Evolutionary conservation across 2,113 vertebrate species (phyloP).

Genomic region (Lampris incognitus): DNA sequence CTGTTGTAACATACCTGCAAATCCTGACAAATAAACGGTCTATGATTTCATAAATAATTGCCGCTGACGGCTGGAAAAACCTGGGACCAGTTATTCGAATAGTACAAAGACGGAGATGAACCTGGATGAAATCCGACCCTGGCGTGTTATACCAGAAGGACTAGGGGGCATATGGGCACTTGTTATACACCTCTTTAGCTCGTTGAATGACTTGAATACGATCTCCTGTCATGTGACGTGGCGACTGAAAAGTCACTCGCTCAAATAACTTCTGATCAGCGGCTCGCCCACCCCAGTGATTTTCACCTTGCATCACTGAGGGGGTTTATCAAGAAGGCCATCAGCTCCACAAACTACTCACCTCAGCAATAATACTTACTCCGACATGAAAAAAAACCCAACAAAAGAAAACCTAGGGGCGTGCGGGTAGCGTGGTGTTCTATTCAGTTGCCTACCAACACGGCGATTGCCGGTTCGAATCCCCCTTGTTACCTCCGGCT

Average conservation of each 20-base stretch:
- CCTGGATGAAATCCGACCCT: conserved; percentile 51
- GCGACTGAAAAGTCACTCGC: conserved; percentile 27
- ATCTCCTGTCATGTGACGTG: conserved; percentile 53
- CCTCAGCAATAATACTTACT: no score
- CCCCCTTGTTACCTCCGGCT: no score
- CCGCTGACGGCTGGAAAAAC: conserved; percentile 29
- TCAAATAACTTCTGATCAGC: conserved; percentile 48
- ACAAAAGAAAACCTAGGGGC: not conserved
- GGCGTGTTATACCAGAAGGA: conserved; percentile 31
- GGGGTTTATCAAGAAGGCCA: conserved; percentile 48
- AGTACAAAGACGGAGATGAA: conserved; percentile 28
- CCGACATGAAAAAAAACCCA: no score
- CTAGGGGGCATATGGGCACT: conserved; percentile 55
- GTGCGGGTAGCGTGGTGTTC: no score
- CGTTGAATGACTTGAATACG: conserved; percentile 52
- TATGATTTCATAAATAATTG: conserved; percentile 48
- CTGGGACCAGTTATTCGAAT: conserved; percentile 25
- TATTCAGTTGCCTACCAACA: no score
- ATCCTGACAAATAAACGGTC: conserved; percentile 51
- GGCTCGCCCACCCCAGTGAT: conserved; percentile 23
- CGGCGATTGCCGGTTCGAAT: no score
- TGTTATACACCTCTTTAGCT: conserved; percentile 21
- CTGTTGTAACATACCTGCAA: conserved; percentile 38
- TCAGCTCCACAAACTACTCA: not conserved
- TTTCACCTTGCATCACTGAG: conserved; percentile 11